Evolutionary conservation across 2,113 vertebrate species (phyloP).

Genomic region (Boleophthalmus pectinirostris): DNA sequence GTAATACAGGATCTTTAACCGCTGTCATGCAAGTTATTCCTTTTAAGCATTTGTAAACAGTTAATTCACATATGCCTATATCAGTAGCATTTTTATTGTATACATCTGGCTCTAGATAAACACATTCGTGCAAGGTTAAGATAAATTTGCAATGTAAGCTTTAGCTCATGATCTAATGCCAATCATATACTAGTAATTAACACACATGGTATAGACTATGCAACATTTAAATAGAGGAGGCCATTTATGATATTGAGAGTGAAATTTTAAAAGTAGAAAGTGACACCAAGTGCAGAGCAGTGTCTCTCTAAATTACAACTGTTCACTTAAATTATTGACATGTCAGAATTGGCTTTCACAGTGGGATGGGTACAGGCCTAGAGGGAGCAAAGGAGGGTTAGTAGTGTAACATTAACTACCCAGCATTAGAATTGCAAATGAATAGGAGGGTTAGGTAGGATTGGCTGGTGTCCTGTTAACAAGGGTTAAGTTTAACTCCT

Average conservation of each 20-base stretch:
- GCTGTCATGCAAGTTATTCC: too few species aligned
- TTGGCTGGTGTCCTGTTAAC: conserved; percentile 60
- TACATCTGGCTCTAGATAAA: too few species aligned
- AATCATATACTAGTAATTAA: too few species aligned
- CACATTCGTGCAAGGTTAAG: too few species aligned
- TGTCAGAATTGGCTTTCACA: conserved; percentile 2
- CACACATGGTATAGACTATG: too few species aligned
- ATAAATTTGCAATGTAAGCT: too few species aligned
- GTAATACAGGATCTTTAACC: too few species aligned
- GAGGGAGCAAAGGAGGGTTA: conserved; percentile 19
- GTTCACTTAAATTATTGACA: conserved; percentile 62
- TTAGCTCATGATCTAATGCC: too few species aligned
- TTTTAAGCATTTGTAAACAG: too few species aligned
- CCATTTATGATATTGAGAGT: background rate
- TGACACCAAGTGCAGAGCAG: conserved; percentile 37
- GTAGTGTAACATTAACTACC: conserved; percentile 59
- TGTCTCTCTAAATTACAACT: conserved; percentile 46
- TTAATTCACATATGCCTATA: too few species aligned
- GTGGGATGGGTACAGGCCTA: conserved; percentile 22
- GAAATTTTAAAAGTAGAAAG: conserved; percentile 18
- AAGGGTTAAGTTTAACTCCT: conserved; percentile 55
- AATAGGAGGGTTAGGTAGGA: background rate
- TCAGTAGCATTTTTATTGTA: too few species aligned
- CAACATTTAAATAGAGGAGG: too few species aligned
- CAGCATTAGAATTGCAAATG: conserved; percentile 56